These are phyloP conservation scores for Muschampia plurimacula DNA, from an alignment of 2,888 invertebrate genomes.

Conservation along the genomic window DNA sequence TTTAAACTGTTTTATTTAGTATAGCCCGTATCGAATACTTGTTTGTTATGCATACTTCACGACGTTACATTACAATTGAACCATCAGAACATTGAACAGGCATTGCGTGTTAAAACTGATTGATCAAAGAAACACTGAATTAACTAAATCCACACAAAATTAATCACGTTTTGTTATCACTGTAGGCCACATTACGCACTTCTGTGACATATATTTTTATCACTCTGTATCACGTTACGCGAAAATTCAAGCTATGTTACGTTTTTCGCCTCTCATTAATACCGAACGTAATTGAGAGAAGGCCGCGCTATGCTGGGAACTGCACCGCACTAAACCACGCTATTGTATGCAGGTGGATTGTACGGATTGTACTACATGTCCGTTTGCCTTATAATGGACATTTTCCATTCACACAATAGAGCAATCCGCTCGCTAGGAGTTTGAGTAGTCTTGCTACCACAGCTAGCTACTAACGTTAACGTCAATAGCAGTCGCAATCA, in stretches of 20 bases:
- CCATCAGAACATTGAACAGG: constrained; percentile 5
- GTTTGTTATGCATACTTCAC: not conserved
- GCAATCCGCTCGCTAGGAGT: constrained; percentile 60
- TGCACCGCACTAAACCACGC: constrained; percentile 76
- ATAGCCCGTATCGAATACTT: constrained; percentile 21
- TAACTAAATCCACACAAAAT: not conserved
- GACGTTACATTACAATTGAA: constrained; percentile 19
- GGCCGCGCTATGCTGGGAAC: constrained; percentile 80
- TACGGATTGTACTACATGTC: constrained; percentile 74
- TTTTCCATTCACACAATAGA: constrained; percentile 80
- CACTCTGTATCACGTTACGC: constrained; percentile 17
- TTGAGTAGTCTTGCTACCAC: constrained; percentile 23
- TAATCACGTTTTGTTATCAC: constrained; percentile 13
- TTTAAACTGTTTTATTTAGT: constrained; percentile 13
- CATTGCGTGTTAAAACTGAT: not conserved
- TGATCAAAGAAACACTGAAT: constrained; percentile 10
- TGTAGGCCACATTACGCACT: constrained; percentile 12
- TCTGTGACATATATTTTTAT: constrained; percentile 21
- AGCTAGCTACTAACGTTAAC: constrained; percentile 15
- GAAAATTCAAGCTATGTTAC: not conserved
- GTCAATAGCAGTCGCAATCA: not conserved
- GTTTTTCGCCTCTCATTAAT: constrained; percentile 35
- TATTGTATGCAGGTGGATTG: constrained; percentile 85
- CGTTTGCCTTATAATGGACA: constrained; percentile 78
- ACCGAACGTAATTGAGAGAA: constrained; percentile 56